Conservation (phyloP, 1,140 invertebrate species). For the Caerostris extrusa region DNA sequence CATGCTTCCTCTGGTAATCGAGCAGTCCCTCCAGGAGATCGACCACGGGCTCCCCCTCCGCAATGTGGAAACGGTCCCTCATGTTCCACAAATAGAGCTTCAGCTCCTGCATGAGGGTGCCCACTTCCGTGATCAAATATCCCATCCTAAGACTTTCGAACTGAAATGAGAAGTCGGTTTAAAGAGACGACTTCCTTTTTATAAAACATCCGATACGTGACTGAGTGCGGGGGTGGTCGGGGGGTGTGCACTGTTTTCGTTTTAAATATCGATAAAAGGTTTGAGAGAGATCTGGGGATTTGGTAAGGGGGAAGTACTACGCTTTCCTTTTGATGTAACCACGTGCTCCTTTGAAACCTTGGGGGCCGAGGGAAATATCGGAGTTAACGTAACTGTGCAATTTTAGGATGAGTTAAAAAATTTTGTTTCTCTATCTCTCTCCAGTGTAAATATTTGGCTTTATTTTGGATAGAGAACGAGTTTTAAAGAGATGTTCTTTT, state of each 20-base stretch:
- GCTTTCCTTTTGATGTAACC: neutral
- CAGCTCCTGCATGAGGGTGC: constrained; percentile 60
- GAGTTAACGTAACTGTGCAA: neutral
- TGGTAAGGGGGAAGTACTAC: neutral
- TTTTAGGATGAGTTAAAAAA: no score
- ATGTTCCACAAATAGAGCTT: constrained; percentile 69
- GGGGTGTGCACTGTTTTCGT: neutral
- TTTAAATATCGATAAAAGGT: constrained; percentile 37
- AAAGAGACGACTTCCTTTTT: neutral
- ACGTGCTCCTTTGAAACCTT: neutral
- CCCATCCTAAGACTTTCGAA: constrained; percentile 77
- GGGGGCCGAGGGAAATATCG: neutral
- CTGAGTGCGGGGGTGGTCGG: no score
- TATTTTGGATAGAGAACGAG: no score
- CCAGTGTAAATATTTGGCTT: no score
- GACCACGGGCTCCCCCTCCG: constrained; percentile 73
- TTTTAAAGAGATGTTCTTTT: no score
- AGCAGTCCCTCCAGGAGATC: constrained; percentile 72
- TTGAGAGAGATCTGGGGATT: neutral
- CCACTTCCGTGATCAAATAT: constrained; percentile 72
- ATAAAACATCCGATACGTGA: neutral
- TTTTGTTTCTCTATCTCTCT: no score
- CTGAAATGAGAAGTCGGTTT: constrained; percentile 49
- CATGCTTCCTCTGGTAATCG: constrained; percentile 69
- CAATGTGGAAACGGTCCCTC: constrained; percentile 68